Base-by-base conservation (phyloP, 2,797 vertebrate genomes). In the Malurus leucopterus region DNA sequence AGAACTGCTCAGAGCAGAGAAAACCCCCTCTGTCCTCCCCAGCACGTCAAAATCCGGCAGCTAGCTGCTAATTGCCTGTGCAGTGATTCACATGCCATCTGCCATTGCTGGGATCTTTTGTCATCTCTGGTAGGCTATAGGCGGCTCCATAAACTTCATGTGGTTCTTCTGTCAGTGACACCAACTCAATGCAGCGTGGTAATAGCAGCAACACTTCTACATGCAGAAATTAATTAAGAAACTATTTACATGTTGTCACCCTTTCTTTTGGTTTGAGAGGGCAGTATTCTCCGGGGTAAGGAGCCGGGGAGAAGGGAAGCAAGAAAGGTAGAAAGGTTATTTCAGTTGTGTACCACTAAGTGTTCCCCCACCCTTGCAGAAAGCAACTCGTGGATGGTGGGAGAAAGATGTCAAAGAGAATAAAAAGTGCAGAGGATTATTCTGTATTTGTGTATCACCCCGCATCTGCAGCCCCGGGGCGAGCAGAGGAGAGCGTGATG, bases 31-130 rank as follows among this genome's bases (percentile, higher is more conserved):
- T 76, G 55, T 68, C 76, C 72, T 73, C 72, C 87, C 81, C 89
- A 89, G 86, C 93, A 78, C 5, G 41, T 96, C 95, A 95, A 72
- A 95, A 94, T 91, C 87, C 24, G 80, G 93, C 89, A 91, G 90
- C 91, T 94, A 94, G 88, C 95, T 95, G 94, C 86, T 95, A 96
- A 96, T 96, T 95, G 91, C 93, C 78, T 70, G 90, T 84, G 46
- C 68, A 84, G 94, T 94, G 95, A 92, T 93, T 95, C 96, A 91
- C 85, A 94, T 80, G 91, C 96, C 95, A 96, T 96, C 96, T 96
- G 93, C 90, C 71, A 88, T 77, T 65, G 90, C 92, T 90, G 92
- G 92, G 84, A 88, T 95, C 92, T 94, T 96, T 84, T 87, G 93
- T 91, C 72, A 22, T 85, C 51, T 86, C 20, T 58, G 71, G 76